These are phyloP conservation scores for Phasianus colchicus DNA, from an alignment of 2,113 vertebrate genomes.

Conservation along the genomic window DNA sequence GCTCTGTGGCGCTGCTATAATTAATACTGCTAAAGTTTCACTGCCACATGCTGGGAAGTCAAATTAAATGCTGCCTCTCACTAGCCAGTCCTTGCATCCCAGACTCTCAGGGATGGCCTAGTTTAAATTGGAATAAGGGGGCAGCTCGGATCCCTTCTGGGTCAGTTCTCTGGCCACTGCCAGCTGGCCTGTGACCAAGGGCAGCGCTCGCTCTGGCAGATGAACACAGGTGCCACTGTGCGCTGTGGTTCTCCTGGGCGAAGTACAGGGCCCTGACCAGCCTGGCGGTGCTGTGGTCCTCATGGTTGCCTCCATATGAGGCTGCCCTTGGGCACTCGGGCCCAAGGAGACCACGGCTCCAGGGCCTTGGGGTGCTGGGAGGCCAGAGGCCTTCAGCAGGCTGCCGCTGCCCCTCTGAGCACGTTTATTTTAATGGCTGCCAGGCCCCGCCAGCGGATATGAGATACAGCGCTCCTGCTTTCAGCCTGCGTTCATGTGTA, in stretches of 20 bases:
- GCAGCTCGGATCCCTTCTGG: background rate
- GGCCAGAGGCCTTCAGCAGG: background rate
- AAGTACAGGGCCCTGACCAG: background rate
- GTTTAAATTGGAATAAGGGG: background rate
- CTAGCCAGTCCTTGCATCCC: background rate
- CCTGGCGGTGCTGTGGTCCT: background rate
- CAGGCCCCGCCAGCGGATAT: background rate
- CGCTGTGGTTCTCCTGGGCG: background rate
- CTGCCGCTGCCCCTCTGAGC: background rate
- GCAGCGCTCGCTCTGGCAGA: background rate
- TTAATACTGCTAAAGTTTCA: background rate
- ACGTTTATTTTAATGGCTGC: background rate
- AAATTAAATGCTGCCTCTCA: background rate
- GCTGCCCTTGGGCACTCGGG: no score
- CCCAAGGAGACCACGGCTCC: background rate
- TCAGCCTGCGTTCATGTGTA: background rate
- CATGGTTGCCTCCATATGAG: accelerated
- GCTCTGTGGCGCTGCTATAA: background rate
- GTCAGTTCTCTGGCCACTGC: background rate
- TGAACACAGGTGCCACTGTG: background rate
- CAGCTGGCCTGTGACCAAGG: background rate
- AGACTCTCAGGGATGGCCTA: background rate
- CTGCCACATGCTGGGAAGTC: background rate
- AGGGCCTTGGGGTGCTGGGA: background rate
- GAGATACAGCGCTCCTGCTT: background rate